phyloP scores from a whole-genome alignment of 2,797 vertebrate genomes.

The Amblyopsis hoosieri region DNA sequence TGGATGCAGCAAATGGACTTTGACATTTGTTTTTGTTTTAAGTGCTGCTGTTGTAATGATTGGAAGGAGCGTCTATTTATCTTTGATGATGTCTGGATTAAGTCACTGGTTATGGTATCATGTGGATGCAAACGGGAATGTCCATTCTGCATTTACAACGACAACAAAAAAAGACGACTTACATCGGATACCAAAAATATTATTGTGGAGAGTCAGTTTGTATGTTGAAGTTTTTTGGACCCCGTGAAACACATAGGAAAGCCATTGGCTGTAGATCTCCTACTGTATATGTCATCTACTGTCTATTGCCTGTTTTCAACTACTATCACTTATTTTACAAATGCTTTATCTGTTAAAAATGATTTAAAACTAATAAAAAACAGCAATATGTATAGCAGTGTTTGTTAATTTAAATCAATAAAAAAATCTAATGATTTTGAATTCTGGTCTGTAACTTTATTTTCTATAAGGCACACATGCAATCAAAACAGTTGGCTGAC shows the following conservation, averaged over 20 bases:
- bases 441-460: too few species aligned
- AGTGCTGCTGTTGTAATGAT: conserved; percentile 60
- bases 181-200: conserved; percentile 62
- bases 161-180: conserved; percentile 25
- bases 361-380: conserved; percentile 78
- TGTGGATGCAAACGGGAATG: conserved; percentile 21
- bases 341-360: conserved; percentile 81
- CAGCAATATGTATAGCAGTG: conserved; percentile 86
- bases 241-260: conserved; percentile 75
- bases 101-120: conserved; percentile 31
- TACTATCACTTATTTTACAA: conserved; percentile 75
- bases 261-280: conserved; percentile 79
- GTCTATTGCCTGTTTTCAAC: conserved; percentile 70
- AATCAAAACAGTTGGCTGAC: too few species aligned
- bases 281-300: conserved; percentile 76
- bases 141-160: conserved; percentile 22
- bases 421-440: conserved; percentile 54
- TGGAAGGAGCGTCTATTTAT: conserved; percentile 44
- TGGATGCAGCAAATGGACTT: conserved; percentile 70
- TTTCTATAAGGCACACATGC: too few species aligned
- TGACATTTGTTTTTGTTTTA: conserved; percentile 42
- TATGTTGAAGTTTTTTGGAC: conserved; percentile 54
- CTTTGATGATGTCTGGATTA: conserved; percentile 29
- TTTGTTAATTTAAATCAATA: conserved; percentile 85
- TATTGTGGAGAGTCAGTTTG: conserved; percentile 55